Base-by-base conservation (phyloP, 2,888 invertebrate genomes). In the Dromius quadrimaculatus region DNA sequence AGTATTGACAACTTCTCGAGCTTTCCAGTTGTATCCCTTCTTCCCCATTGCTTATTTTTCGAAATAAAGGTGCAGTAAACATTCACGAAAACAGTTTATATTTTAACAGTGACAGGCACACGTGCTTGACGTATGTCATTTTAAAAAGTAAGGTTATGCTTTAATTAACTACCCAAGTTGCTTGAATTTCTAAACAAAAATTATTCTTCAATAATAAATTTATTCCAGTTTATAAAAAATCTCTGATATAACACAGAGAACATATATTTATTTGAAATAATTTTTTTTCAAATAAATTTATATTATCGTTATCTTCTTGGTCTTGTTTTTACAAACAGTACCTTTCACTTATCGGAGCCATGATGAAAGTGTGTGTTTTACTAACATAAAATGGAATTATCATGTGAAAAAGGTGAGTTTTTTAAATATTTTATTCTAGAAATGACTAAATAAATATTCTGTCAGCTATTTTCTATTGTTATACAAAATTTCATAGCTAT, bases 31-130 rank as follows among this genome's bases (percentile, higher is more conserved):
- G 77, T 87, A 90, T 9, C 89, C 85, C 80, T 89, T 89, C 80
- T 89, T 92, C 5, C 89, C 90, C 92, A 91, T 92, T 75, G 76
- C 82, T n/a, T n/a, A n/a, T n/a, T n/a, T n/a, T n/a, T n/a, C n/a
- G n/a, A n/a, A n/a, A n/a, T n/a, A n/a, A n/a, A n/a, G n/a, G n/a
- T n/a, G n/a, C n/a, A n/a, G n/a, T n/a, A n/a, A n/a, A n/a, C n/a
- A n/a, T n/a, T n/a, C n/a, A n/a, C n/a, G n/a, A 41, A 2, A 41
- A 41, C 13, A 15, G 15, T 41, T 41, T 41, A 1, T 2, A 11
- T 38, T 38, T 11, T 13, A 47, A 47, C 3, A n/a, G n/a, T 47
- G 47, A 28, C 23, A 54, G 15, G 19, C 15, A 3, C 32, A 47
- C 45, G 32, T 62, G 43, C 41, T 34, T 41, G 28, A 41, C 41